Conservation (phyloP, 1,140 invertebrate species). For the Oryctes rhinoceros region DNA sequence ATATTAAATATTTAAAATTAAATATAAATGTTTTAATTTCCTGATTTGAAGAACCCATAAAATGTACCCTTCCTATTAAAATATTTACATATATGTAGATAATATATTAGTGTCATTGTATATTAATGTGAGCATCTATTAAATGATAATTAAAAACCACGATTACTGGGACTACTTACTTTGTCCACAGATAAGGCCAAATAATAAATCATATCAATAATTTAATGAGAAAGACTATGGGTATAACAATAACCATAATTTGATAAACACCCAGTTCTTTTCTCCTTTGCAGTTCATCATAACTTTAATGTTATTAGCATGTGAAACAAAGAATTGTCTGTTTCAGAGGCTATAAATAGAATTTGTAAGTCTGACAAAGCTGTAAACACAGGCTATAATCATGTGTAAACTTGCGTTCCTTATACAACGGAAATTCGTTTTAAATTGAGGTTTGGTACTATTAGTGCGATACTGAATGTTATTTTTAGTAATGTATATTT, state of each 20-base stretch:
- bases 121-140: not conserved
- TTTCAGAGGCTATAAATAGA: not conserved
- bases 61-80: too few relatives aligned
- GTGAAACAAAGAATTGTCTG: constrained; percentile 14
- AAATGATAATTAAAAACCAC: constrained; percentile 7
- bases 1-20: too few relatives aligned
- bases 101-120: too few relatives aligned
- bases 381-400: not conserved
- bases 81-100: too few relatives aligned
- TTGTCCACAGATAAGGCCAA: not conserved
- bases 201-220: not conserved
- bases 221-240: not conserved
- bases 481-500: not conserved
- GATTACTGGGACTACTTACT: not conserved
- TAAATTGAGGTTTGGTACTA: not conserved
- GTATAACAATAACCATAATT: not conserved
- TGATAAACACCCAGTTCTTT: not conserved
- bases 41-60: too few relatives aligned
- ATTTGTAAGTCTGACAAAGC: not conserved
- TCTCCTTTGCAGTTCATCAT: not conserved
- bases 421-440: not conserved
- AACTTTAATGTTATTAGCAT: constrained; percentile 6
- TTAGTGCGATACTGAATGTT: not conserved
- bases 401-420: not conserved
- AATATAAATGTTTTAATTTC: too few relatives aligned